Base-by-base conservation (phyloP, 1,140 invertebrate genomes). In the Xylocopa sonorina region DNA sequence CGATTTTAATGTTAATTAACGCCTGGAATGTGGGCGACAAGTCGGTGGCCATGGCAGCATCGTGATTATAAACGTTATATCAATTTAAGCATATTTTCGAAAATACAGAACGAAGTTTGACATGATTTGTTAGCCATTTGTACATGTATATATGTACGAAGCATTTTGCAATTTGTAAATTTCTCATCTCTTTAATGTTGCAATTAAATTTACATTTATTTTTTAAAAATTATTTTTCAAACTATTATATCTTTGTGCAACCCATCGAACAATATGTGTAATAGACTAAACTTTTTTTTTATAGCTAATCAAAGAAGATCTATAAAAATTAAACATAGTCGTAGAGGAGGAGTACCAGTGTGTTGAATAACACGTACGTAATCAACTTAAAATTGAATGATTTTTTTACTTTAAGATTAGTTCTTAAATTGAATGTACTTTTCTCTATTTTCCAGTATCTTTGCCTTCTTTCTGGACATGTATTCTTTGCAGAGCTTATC, bases 301-400 rank as follows among this genome's bases (percentile, higher is more conserved):
- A n/a, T 29, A 89, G 88, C 48, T 14, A 48, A 60, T 27, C 68
- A 64, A 43, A 86, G 67, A 62, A 51, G 21, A 29, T 69, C 63
- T 81, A 68, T 55, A 72, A 82, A 29, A 80, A 82, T 5, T 78
- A 71, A 46, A 48, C 81, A 46, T 80, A 51, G 29, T 60, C 68
- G 48, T 57, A 48, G 55, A 46, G 32, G 55, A 46, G 32, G 55
- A 68, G 57, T 68, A 48, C 16, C 50, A 55, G 60, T 62, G 27
- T 87, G 51, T 58, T 87, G 66, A 89, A 32, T 80, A 38, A 78
- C n/a, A n/a, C 10, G 43, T 69, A 69, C 24, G 67, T 14, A 60
- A 41, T 24, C 16, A 46, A 57, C 27, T 60, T 50, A 3, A 27
- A 43, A 34, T 50, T 43, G 60, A 69, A 41, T 9, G 9, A 60